A percentile compares a stretch with the other conserved stretches of the same genome.
Evolutionary conservation across 2,888 invertebrate species (phyloP).

Genomic region (Philaethria dido): DNA sequence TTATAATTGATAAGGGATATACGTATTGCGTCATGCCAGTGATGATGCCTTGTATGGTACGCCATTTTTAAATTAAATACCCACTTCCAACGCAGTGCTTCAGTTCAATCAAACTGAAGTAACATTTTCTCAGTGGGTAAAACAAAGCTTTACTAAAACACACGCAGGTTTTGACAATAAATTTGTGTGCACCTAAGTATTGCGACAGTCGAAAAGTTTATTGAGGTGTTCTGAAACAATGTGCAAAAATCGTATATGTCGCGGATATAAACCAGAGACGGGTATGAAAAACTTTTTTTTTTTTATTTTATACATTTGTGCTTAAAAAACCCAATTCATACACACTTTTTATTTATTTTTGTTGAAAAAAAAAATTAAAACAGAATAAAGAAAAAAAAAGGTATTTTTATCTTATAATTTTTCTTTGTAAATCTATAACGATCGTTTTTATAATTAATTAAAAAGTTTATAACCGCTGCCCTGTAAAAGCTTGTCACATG

Average conservation of each 20-base stretch:
- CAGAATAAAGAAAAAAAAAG: too few species aligned
- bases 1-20: constrained; percentile 1
- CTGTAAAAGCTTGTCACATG: constrained; percentile 3
- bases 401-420: too few species aligned
- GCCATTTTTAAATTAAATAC: constrained; percentile 34
- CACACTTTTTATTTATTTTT: too few species aligned
- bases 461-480: not conserved
- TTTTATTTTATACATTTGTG: too few species aligned
- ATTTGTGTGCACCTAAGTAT: constrained; percentile 50
- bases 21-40: constrained; percentile 1
- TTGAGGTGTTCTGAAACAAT: not conserved
- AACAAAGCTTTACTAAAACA: constrained; percentile 50
- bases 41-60: not conserved
- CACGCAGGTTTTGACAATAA: constrained; percentile 46
- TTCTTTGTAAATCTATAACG: too few species aligned
- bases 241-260: not conserved
- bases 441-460: not conserved
- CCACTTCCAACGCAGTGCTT: constrained; percentile 68
- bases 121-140: constrained; percentile 49
- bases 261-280: not conserved
- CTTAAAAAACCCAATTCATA: too few species aligned
- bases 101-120: constrained; percentile 52
- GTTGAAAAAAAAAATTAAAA: too few species aligned
- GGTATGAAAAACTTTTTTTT: not conserved
- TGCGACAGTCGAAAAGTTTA: constrained; percentile 41